Evolutionary conservation across 2,113 vertebrate species (phyloP).

Genomic region (Vicugna pacos): DNA sequence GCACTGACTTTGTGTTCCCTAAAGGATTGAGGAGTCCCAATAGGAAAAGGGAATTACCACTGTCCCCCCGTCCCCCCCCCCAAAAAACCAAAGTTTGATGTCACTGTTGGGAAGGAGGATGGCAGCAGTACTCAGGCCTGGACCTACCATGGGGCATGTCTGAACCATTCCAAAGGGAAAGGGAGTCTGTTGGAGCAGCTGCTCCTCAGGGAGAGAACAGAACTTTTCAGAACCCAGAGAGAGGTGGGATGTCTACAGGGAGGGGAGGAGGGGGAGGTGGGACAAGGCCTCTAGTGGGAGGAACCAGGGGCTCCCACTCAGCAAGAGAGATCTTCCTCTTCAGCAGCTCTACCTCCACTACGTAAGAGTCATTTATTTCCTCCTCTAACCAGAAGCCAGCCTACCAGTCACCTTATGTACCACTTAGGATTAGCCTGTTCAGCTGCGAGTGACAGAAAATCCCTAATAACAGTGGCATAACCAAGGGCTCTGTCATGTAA

Average conservation of each 20-base stretch:
- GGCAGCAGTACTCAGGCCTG: background rate
- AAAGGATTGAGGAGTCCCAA: background rate
- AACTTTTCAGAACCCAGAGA: background rate
- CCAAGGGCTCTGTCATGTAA: background rate
- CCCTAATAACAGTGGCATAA: background rate
- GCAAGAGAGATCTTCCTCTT: background rate
- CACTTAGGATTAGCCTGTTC: background rate
- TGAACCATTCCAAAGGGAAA: background rate
- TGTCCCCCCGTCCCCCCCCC: rapidly evolving
- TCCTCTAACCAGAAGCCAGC: background rate
- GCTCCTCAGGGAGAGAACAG: background rate
- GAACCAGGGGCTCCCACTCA: background rate
- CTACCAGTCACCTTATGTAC: background rate
- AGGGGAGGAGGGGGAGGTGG: background rate
- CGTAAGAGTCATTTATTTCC: background rate
- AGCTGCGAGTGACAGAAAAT: background rate
- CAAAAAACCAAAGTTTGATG: background rate
- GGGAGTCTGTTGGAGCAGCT: background rate
- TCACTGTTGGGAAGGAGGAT: background rate
- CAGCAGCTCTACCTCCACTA: background rate
- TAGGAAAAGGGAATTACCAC: background rate
- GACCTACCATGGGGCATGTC: background rate
- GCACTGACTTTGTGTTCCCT: background rate
- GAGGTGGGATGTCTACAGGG: no score
- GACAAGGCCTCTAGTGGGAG: background rate